These are phyloP conservation scores for Zelleria hepariella DNA, from an alignment of 2,888 invertebrate genomes.

Conservation along the genomic window DNA sequence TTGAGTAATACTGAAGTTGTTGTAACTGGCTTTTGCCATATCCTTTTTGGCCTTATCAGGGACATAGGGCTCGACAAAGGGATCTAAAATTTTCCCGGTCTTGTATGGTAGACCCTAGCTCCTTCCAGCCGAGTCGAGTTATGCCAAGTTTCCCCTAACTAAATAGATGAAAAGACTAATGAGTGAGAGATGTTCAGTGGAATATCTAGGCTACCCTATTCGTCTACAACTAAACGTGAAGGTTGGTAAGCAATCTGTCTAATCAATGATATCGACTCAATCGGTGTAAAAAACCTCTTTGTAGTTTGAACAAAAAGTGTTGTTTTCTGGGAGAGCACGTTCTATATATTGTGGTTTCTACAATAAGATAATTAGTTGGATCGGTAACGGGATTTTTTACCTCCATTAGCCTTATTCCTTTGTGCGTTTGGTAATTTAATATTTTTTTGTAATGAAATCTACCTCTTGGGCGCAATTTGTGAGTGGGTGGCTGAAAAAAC, in stretches of 20 bases:
- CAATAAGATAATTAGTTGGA: conserved; percentile 66
- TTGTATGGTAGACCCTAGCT: too few relatives aligned
- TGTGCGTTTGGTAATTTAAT: conserved; percentile 63
- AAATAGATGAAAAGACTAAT: too few relatives aligned
- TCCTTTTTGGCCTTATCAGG: too few relatives aligned
- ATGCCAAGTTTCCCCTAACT: too few relatives aligned
- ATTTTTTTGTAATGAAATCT: conserved; percentile 56
- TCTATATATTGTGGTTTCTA: conserved; percentile 48
- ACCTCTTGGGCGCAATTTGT: conserved; percentile 22
- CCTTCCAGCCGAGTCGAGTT: too few relatives aligned
- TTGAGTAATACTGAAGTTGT: background rate
- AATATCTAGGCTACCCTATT: too few relatives aligned
- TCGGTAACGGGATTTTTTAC: conserved; percentile 60
- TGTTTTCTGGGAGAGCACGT: conserved; percentile 59
- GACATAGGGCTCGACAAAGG: too few relatives aligned
- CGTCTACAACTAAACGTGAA: too few relatives aligned
- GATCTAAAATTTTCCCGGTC: too few relatives aligned
- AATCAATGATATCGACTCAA: conserved; percentile 51
- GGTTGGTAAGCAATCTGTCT: conserved; percentile 44
- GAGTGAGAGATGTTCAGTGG: too few relatives aligned
- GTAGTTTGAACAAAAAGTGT: conserved; percentile 53
- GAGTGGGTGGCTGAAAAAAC: conserved; percentile 46
- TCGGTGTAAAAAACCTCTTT: conserved; percentile 48
- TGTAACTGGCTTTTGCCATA: too few relatives aligned
- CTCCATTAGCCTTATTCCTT: conserved; percentile 44